phyloP scores from a whole-genome alignment of 2,797 vertebrate genomes.

The Nyctibius grandis region DNA sequence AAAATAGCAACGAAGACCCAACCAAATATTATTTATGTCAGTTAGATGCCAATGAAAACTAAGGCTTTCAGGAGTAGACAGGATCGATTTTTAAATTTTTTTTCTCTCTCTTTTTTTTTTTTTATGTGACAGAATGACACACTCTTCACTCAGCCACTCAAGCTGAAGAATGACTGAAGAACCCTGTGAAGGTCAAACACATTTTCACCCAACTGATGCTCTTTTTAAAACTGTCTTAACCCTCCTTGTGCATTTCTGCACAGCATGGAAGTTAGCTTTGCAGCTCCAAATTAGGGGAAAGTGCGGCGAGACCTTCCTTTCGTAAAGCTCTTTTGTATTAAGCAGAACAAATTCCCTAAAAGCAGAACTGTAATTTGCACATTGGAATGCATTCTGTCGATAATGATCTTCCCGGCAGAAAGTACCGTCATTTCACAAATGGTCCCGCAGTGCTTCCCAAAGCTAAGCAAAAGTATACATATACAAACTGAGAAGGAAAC shows the following conservation, averaged over 20 bases:
- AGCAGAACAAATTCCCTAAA: slow-evolving; percentile 19
- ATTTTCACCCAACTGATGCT: slow-evolving; percentile 58
- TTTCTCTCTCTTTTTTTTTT: slow-evolving; percentile 35
- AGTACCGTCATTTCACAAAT: slow-evolving; percentile 38
- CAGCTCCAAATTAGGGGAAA: slow-evolving; percentile 21
- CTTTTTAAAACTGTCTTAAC: slow-evolving; percentile 57
- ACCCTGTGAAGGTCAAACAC: slow-evolving; percentile 69
- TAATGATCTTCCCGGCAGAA: slow-evolving; percentile 6
- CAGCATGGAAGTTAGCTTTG: background rate
- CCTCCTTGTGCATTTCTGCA: slow-evolving; percentile 28
- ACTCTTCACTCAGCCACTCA: slow-evolving; percentile 71
- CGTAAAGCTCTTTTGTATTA: slow-evolving; percentile 12
- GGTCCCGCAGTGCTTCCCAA: background rate
- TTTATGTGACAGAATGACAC: slow-evolving; percentile 74
- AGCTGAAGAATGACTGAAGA: slow-evolving; percentile 71
- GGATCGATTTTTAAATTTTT: slow-evolving; percentile 72
- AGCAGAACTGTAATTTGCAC: slow-evolving; percentile 27
- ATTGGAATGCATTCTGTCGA: background rate
- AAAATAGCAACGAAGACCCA: slow-evolving; percentile 60
- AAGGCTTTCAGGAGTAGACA: slow-evolving; percentile 64
- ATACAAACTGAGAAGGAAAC: background rate
- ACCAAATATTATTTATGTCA: slow-evolving; percentile 71
- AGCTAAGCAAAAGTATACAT: background rate
- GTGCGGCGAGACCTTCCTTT: background rate
- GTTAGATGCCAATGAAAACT: slow-evolving; percentile 66